These are phyloP conservation scores for Megaleporinus macrocephalus DNA, from an alignment of 2,113 vertebrate genomes.

Conservation along the genomic window DNA sequence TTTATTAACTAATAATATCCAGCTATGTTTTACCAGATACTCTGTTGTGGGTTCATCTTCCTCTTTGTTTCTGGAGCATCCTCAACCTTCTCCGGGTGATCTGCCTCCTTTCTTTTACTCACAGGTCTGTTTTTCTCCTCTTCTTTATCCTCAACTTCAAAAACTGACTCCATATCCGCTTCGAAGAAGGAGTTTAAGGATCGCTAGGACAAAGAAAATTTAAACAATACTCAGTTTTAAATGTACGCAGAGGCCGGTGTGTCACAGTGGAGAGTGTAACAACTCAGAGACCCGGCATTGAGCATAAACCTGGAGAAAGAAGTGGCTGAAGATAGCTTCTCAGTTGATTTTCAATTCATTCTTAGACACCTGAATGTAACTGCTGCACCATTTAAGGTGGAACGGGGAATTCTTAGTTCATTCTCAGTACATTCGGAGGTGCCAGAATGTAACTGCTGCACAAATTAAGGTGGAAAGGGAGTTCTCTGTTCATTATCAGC, in stretches of 20 bases:
- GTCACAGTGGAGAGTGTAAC: no score
- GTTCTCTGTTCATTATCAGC: no score
- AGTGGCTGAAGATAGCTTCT: no score
- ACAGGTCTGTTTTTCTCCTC: constrained; percentile 40
- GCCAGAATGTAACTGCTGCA: no score
- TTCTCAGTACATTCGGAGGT: no score
- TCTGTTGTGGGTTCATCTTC: constrained; percentile 22
- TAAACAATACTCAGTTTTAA: not conserved
- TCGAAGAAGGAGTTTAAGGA: constrained; percentile 80
- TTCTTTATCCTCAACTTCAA: constrained; percentile 64
- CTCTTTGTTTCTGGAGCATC: constrained; percentile 22
- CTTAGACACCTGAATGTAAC: no score
- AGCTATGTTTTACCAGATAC: constrained; percentile 12
- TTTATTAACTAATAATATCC: not conserved
- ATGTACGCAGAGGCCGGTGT: not conserved
- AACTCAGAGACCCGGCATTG: no score
- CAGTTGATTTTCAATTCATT: no score
- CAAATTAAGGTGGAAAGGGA: no score
- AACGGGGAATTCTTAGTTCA: no score
- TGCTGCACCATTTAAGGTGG: no score
- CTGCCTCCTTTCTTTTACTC: constrained; percentile 61
- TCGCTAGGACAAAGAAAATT: constrained; percentile 60
- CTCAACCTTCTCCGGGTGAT: constrained; percentile 22
- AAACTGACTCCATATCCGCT: constrained; percentile 75
- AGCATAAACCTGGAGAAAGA: no score